phyloP scores from a whole-genome alignment of 1,140 invertebrate genomes.

The Pseudachorutes palmiensis region DNA sequence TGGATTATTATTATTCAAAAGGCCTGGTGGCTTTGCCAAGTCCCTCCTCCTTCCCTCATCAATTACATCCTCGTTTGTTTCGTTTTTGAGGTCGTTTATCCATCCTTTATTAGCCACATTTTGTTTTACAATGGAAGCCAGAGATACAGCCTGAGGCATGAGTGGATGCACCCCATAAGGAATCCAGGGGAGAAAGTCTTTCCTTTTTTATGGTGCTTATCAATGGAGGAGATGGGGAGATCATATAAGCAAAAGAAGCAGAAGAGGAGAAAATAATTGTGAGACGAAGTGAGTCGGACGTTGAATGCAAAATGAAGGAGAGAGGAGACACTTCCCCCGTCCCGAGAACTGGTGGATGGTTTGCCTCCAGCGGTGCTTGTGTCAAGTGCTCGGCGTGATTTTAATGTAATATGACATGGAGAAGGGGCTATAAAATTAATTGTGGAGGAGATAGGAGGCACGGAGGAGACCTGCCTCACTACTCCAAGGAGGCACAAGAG shows the following conservation, averaged over 20 bases:
- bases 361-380: too few species aligned
- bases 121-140: conserved; percentile 26
- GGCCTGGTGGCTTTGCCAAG: neutral
- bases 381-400: conserved; percentile 33
- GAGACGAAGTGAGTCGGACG: conserved; percentile 7
- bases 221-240: conserved; percentile 26
- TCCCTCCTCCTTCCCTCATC: conserved; percentile 12
- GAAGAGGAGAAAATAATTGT: conserved; percentile 38
- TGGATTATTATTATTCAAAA: neutral
- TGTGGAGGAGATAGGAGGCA: conserved; percentile 35
- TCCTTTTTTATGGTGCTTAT: conserved; percentile 36
- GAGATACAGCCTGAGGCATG: too few species aligned
- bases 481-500: conserved; percentile 15
- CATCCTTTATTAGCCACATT: too few species aligned
- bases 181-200: too few species aligned
- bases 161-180: too few species aligned
- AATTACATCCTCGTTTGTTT: conserved; percentile 25
- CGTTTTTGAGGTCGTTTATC: conserved; percentile 13
- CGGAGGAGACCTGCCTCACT: too few species aligned
- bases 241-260: too few species aligned
- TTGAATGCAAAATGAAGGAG: neutral
- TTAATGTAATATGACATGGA: conserved; percentile 39
- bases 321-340: neutral
- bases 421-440: conserved; percentile 39
- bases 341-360: too few species aligned